A percentile compares a stretch with the other conserved stretches of the same genome.
These are phyloP conservation scores for Rhadina sibilatrix DNA, from an alignment of 2,113 vertebrate species.

Conservation along the genomic window DNA sequence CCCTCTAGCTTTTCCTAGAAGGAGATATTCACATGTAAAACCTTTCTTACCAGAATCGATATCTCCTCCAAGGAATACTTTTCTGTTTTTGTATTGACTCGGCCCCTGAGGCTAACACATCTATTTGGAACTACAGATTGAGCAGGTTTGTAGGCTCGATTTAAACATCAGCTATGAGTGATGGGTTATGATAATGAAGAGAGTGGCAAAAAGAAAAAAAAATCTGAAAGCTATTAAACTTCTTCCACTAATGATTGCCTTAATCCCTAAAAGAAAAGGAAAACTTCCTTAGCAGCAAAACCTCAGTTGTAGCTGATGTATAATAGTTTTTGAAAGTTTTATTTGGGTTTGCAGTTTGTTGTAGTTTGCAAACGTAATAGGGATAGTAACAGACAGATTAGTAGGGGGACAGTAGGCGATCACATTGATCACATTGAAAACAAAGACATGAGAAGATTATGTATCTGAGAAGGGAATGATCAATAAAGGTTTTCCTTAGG, in stretches of 20 bases:
- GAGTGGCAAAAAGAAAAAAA: neutral
- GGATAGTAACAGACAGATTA: neutral
- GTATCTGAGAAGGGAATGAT: neutral
- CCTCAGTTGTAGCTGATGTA: neutral
- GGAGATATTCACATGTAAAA: neutral
- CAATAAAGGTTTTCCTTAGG: neutral
- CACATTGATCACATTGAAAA: neutral
- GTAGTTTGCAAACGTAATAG: neutral
- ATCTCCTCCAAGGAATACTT: neutral
- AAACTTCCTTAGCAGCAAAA: neutral
- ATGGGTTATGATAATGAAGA: neutral
- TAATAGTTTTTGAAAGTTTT: neutral
- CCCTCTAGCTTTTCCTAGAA: neutral
- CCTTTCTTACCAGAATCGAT: neutral
- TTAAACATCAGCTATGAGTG: neutral
- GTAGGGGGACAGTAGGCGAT: neutral
- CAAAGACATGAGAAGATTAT: neutral
- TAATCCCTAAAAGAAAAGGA: neutral
- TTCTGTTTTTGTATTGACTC: neutral
- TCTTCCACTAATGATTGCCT: neutral
- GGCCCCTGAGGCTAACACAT: neutral
- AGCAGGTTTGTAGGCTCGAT: neutral
- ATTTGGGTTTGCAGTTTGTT: neutral
- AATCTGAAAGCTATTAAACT: neutral
- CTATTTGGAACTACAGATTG: neutral